Percentiles rank a stretch among this genome's conserved stretches.
Conservation (phyloP, 2,888 invertebrate species). For the Diarsia dahlii region DNA sequence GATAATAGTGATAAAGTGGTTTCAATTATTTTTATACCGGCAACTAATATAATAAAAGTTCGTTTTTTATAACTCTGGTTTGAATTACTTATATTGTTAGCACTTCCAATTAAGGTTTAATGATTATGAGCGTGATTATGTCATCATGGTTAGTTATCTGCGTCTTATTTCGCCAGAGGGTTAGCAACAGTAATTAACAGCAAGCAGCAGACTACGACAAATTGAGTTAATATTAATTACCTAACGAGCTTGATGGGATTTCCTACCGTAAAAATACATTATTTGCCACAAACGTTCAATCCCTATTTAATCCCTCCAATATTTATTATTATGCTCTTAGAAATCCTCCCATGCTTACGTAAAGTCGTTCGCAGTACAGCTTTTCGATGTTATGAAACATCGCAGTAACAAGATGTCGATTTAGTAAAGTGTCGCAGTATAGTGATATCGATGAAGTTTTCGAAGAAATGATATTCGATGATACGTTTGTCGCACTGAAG, state of each 20-base stretch:
- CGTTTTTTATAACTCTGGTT: conserved; percentile 30
- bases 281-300: background rate
- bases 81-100: conserved; percentile 40
- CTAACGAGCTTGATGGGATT: background rate
- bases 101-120: conserved; percentile 49
- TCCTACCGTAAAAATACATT: background rate
- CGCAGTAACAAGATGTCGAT: too few relatives aligned
- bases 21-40: conserved; percentile 55
- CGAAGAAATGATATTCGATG: too few relatives aligned
- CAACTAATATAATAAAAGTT: conserved; percentile 42
- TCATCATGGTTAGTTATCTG: conserved; percentile 15
- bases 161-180: conserved; percentile 1
- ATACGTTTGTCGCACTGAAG: too few relatives aligned
- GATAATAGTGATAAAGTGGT: conserved; percentile 53
- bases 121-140: conserved; percentile 31
- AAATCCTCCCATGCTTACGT: too few relatives aligned
- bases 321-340: too few relatives aligned
- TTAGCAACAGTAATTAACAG: background rate
- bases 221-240: background rate
- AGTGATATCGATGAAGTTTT: too few relatives aligned
- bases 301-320: background rate
- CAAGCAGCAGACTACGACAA: background rate
- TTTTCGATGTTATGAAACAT: too few relatives aligned
- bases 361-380: too few relatives aligned
- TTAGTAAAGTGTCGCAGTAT: too few relatives aligned